A percentile compares a stretch with the other conserved stretches of the same genome.
These are phyloP conservation scores for Disparrhopalites patrizii DNA, from an alignment of 2,888 invertebrate genomes.

Conservation along the genomic window DNA sequence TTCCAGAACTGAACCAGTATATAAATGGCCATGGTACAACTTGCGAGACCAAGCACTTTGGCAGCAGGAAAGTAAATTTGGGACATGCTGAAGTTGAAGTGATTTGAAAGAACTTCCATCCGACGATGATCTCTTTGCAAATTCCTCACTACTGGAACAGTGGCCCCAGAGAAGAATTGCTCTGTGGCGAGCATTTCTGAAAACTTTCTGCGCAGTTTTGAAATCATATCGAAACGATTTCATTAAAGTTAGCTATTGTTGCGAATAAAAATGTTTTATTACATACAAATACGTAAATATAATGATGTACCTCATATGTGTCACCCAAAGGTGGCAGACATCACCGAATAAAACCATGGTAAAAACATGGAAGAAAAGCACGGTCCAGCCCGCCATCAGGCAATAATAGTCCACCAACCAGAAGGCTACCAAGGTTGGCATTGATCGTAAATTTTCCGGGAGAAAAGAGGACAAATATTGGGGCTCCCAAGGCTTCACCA, in stretches of 20 bases:
- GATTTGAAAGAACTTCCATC: neutral
- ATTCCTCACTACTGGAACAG: no score
- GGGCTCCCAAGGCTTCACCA: neutral
- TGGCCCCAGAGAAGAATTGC: no score
- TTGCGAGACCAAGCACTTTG: neutral
- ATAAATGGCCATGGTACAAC: neutral
- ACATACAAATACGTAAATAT: no score
- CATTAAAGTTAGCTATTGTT: no score
- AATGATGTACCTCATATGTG: neutral
- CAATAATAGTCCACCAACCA: neutral
- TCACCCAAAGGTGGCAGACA: neutral
- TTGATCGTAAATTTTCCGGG: neutral
- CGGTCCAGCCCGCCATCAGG: neutral
- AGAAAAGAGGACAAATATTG: neutral
- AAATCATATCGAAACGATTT: no score
- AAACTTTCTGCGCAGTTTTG: neutral
- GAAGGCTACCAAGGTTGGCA: neutral
- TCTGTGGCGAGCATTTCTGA: no score
- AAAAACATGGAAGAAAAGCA: neutral
- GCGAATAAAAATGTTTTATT: neutral
- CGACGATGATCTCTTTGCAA: neutral
- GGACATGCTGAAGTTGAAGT: neutral
- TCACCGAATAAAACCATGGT: neutral
- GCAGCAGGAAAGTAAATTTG: neutral
- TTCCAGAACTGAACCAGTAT: neutral